Conservation (phyloP, 2,113 vertebrate genomes). For the Lethenteron camtschaticum region DNA sequence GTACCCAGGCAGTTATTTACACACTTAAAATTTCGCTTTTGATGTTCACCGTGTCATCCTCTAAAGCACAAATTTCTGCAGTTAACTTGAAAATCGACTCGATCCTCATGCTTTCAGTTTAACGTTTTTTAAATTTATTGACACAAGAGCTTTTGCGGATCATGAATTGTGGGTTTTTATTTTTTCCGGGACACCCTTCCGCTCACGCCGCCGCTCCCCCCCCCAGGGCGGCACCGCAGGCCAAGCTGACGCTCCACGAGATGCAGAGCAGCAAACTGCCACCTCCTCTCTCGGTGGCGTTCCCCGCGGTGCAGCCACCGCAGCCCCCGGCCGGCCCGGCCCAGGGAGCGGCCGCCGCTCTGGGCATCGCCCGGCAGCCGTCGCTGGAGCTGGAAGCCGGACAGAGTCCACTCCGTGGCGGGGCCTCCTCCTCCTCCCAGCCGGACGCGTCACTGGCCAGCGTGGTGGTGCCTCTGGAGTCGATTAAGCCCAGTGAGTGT, state of each 20-base stretch:
- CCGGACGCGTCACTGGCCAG: constrained; percentile 42
- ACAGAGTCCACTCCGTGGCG: too few relatives aligned
- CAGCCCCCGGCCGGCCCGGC: not conserved
- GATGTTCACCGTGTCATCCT: constrained; percentile 16
- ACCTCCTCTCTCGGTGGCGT: not conserved
- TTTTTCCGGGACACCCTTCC: constrained; percentile 15
- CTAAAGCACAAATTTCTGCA: constrained; percentile 16
- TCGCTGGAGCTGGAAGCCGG: too few relatives aligned
- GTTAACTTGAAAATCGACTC: constrained; percentile 14
- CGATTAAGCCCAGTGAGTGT: constrained; percentile 69
- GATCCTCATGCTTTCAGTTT: constrained; percentile 11
- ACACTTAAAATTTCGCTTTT: constrained; percentile 8
- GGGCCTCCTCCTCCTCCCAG: constrained; percentile 30
- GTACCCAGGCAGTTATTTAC: not conserved
- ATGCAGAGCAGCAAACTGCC: not conserved
- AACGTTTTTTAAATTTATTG: constrained; percentile 10
- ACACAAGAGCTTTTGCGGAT: constrained; percentile 17
- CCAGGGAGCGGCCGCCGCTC: too few relatives aligned
- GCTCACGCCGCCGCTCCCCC: constrained; percentile 13
- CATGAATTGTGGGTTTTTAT: constrained; percentile 15
- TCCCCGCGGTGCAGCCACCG: not conserved
- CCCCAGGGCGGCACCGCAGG: constrained; percentile 1
- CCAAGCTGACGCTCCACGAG: not conserved
- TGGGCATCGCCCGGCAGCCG: too few relatives aligned
- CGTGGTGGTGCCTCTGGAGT: constrained; percentile 55